These are phyloP conservation scores for Oreochromis grahami DNA, from an alignment of 2,797 vertebrate species.

Conservation along the genomic window DNA sequence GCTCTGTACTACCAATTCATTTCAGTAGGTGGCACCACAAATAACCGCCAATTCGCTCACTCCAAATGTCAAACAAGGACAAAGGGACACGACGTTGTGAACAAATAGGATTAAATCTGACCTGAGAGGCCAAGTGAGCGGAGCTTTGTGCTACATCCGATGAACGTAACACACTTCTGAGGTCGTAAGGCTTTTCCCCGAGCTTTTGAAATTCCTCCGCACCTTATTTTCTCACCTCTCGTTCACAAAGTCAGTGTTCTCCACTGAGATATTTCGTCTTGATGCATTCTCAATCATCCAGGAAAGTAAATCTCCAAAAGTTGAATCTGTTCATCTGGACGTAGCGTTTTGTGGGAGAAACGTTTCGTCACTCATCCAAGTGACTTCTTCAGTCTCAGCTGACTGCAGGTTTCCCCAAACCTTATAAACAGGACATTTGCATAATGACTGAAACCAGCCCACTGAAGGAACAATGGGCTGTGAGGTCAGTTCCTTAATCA, in stretches of 20 bases:
- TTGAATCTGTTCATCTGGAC: no score
- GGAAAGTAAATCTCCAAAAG: no score
- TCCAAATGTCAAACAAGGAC: constrained; percentile 44
- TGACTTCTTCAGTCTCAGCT: no score
- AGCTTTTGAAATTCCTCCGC: neutral
- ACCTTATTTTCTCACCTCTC: neutral
- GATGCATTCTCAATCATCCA: no score
- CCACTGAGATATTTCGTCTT: neutral
- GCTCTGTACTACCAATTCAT: constrained; percentile 38
- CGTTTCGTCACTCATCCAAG: no score
- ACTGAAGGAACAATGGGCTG: no score
- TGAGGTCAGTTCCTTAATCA: no score
- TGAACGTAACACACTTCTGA: constrained; percentile 10
- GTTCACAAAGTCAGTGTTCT: neutral
- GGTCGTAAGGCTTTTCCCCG: neutral
- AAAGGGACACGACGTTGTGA: constrained; percentile 29
- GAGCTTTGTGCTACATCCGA: neutral
- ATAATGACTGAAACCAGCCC: no score
- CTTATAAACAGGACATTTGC: no score
- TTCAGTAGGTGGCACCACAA: constrained; percentile 69
- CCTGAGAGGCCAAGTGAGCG: neutral
- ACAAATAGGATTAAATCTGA: constrained; percentile 44
- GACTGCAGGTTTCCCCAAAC: no score
- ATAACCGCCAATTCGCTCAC: constrained; percentile 43
- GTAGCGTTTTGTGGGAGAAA: no score